phyloP scores from a whole-genome alignment of 1,140 invertebrate species.

The Bombus fervidus region DNA sequence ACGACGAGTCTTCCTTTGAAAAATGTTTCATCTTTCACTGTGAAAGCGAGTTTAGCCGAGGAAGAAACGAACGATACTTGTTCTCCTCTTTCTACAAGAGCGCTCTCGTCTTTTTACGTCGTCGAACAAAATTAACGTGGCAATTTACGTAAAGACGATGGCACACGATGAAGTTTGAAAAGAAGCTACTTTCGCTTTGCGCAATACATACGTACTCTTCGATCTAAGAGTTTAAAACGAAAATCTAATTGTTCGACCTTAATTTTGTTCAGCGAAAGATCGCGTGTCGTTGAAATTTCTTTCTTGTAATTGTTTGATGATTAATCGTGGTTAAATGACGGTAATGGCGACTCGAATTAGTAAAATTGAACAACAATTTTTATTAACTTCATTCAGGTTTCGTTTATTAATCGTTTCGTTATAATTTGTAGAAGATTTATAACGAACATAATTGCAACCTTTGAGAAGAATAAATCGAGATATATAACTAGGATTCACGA shows the following conservation, averaged over 20 bases:
- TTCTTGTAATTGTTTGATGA: no score
- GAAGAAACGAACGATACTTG: not conserved
- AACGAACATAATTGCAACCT: not conserved
- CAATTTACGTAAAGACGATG: not conserved
- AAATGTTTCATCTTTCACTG: not conserved
- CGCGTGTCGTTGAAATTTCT: no score
- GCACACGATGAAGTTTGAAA: not conserved
- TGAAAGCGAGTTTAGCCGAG: not conserved
- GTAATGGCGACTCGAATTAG: no score
- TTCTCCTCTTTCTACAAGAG: not conserved
- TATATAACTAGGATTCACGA: not conserved
- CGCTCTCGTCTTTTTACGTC: not conserved
- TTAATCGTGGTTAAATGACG: no score
- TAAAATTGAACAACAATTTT: not conserved
- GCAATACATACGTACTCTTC: not conserved
- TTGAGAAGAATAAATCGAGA: not conserved
- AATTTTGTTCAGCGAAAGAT: no score
- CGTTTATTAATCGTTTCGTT: not conserved
- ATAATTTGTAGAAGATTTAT: not conserved
- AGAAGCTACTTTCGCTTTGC: constrained; percentile 25
- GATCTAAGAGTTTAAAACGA: no score
- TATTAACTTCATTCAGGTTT: not conserved
- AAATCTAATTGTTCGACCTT: no score
- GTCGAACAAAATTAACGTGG: not conserved
- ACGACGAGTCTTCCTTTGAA: not conserved